These are phyloP conservation scores for Merops nubicus DNA, from an alignment of 2,113 vertebrate species.

Conservation along the genomic window DNA sequence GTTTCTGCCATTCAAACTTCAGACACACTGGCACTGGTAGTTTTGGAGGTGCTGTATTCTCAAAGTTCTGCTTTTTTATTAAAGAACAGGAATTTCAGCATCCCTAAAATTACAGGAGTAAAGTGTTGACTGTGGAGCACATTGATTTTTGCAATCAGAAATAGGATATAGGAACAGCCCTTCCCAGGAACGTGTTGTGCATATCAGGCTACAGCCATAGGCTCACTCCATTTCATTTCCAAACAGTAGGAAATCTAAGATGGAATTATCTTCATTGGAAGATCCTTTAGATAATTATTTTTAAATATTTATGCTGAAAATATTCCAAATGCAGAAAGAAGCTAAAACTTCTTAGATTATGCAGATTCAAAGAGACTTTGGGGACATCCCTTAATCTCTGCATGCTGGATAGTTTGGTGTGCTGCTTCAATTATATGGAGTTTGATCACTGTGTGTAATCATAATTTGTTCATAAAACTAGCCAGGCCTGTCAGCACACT, in stretches of 20 bases:
- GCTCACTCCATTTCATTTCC: not conserved
- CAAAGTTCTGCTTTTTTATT: not conserved
- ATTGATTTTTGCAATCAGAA: not conserved
- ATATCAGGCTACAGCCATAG: not conserved
- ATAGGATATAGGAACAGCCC: not conserved
- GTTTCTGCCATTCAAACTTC: not conserved
- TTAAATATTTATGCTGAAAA: slow-evolving; percentile 6
- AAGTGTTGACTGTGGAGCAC: not conserved
- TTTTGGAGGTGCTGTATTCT: not conserved
- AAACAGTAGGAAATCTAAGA: not conserved
- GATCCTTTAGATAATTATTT: not conserved
- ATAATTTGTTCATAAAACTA: slow-evolving; percentile 76
- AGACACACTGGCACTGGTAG: not conserved
- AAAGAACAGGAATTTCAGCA: not conserved
- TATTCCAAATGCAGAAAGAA: not conserved
- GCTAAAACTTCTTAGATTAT: slow-evolving; percentile 29
- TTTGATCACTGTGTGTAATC: slow-evolving; percentile 71
- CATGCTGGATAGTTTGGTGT: slow-evolving; percentile 51
- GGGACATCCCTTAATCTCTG: slow-evolving; percentile 55
- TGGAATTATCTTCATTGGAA: not conserved
- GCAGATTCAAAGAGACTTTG: slow-evolving; percentile 45
- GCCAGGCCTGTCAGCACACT: slow-evolving; percentile 72
- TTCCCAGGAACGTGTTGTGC: not conserved
- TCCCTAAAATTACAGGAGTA: not conserved
- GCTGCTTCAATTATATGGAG: slow-evolving; percentile 70